A percentile compares a stretch with the other conserved stretches of the same genome.
Conservation (phyloP, 1,140 invertebrate genomes). For the Hesperophylax magnus region DNA sequence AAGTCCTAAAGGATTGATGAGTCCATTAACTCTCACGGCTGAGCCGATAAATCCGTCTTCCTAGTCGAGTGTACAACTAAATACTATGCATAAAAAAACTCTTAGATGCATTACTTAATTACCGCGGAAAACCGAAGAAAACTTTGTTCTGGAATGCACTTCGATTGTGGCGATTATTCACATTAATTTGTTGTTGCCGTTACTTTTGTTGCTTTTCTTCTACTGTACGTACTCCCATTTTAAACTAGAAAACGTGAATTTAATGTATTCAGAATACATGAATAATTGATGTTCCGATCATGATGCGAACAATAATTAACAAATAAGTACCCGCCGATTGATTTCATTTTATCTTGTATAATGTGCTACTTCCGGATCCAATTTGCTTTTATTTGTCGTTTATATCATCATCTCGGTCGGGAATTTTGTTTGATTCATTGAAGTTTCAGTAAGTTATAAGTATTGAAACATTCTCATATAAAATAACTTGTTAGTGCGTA, state of each 20-base stretch:
- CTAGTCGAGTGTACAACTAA: not conserved
- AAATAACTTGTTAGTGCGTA: no score
- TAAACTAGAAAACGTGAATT: not conserved
- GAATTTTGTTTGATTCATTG: no score
- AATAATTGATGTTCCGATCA: no score
- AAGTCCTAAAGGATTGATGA: not conserved
- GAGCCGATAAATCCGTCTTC: not conserved
- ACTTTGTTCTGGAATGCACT: slow-evolving; percentile 3
- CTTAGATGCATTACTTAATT: slow-evolving; percentile 6
- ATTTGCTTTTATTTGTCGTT: no score
- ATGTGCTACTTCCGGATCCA: no score
- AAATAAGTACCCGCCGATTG: no score
- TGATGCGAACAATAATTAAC: no score
- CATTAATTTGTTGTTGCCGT: not conserved
- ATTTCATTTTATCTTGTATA: no score
- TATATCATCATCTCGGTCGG: no score
- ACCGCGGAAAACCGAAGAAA: not conserved
- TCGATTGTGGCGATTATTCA: not conserved
- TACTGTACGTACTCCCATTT: not conserved
- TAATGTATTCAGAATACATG: no score
- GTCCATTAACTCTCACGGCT: not conserved
- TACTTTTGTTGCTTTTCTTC: not conserved
- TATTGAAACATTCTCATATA: no score
- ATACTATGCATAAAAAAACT: not conserved
- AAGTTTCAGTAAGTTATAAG: no score